A percentile compares a stretch with the other conserved stretches of the same genome.
Conservation (phyloP, 2,113 vertebrate genomes). For the Zootoca vivipara region DNA sequence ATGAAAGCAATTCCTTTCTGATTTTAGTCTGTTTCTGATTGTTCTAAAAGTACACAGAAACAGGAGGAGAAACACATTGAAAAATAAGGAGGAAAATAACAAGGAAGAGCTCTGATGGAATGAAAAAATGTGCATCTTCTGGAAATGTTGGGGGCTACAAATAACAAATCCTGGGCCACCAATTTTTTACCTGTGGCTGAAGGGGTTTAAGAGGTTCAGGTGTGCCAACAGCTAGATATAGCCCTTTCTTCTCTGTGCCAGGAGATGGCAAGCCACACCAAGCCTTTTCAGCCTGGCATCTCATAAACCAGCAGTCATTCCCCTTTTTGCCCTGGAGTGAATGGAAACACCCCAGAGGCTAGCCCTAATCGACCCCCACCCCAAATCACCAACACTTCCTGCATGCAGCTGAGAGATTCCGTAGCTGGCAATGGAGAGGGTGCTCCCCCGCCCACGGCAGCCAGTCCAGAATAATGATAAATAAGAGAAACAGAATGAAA, state of each 20-base stretch:
- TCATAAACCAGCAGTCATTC: background rate
- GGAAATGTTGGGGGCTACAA: background rate
- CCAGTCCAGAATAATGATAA: background rate
- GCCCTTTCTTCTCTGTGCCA: background rate
- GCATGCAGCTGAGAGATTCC: accelerated
- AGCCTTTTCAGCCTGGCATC: background rate
- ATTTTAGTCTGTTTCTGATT: background rate
- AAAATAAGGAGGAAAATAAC: background rate
- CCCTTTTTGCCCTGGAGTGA: background rate
- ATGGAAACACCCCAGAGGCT: background rate
- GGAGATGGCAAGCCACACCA: background rate
- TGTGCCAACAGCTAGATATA: background rate
- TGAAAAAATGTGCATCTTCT: background rate
- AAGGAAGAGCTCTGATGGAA: background rate
- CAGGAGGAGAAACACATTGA: background rate
- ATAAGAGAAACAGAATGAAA: background rate
- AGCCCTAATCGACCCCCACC: background rate
- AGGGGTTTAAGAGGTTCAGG: background rate
- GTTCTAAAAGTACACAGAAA: background rate
- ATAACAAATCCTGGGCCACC: background rate
- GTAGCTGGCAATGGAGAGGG: accelerated
- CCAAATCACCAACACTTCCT: background rate
- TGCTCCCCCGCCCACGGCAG: background rate
- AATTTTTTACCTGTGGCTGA: background rate
- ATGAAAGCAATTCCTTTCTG: background rate